These are phyloP conservation scores for Leptodactylus fuscus DNA, from an alignment of 2,113 vertebrate species.

Conservation along the genomic window DNA sequence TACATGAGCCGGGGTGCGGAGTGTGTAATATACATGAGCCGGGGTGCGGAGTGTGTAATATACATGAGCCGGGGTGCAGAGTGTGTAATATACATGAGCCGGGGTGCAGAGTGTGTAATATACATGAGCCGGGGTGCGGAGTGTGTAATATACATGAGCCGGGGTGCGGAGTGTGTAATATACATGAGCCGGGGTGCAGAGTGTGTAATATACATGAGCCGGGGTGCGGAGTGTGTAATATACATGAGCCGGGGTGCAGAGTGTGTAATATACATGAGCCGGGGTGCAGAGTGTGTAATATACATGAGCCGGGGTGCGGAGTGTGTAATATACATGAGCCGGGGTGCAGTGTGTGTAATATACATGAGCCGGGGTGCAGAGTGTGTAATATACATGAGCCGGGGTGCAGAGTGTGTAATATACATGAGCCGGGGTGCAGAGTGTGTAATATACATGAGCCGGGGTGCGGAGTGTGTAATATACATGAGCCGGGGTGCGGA, in stretches of 20 bases:
- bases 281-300: background rate
- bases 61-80: background rate
- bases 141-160: background rate
- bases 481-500: background rate
- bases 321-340: background rate
- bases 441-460: background rate
- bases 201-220: background rate
- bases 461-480: background rate
- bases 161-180: background rate
- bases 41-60: background rate
- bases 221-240: background rate
- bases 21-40: background rate
- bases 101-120: background rate
- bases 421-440: background rate
- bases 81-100: background rate
- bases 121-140: background rate
- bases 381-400: background rate
- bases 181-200: background rate
- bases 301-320: background rate
- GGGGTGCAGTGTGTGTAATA: background rate
- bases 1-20: background rate
- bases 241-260: background rate
- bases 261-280: too few relatives aligned
- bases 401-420: background rate
- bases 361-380: background rate